A percentile compares a stretch with the other conserved stretches of the same genome.
phyloP scores from a whole-genome alignment of 2,797 vertebrate species.

The Clangula hyemalis region DNA sequence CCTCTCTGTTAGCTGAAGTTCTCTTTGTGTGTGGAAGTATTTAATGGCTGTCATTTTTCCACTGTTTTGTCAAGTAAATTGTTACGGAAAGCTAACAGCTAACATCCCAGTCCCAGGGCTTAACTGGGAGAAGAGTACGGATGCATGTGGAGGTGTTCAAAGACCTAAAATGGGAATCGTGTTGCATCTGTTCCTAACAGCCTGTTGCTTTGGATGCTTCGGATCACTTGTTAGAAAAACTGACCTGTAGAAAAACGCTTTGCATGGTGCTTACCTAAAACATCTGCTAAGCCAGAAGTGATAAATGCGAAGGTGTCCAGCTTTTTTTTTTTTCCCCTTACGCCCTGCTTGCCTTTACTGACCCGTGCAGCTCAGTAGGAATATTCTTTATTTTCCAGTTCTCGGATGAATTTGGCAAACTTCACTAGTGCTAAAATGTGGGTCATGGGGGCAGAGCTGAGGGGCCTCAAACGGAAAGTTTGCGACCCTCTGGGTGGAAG shows the following conservation, averaged over 20 bases:
- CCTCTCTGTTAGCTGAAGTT: background rate
- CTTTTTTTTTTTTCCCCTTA: background rate
- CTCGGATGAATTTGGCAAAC: background rate
- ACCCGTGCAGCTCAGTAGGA: background rate
- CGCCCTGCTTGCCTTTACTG: background rate
- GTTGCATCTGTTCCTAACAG: background rate
- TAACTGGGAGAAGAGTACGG: background rate
- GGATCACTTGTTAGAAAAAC: background rate
- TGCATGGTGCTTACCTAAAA: constrained; percentile 46
- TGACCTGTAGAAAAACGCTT: background rate
- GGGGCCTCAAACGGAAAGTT: background rate
- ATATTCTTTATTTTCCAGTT: constrained; percentile 30
- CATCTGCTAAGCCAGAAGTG: background rate
- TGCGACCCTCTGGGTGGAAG: background rate
- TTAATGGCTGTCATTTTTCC: background rate
- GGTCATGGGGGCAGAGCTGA: constrained; percentile 22
- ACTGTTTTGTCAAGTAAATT: background rate
- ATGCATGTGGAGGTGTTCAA: background rate
- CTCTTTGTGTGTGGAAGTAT: background rate
- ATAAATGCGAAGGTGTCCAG: background rate
- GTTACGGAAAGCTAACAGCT: background rate
- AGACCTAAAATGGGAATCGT: background rate
- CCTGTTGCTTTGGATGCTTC: constrained; percentile 28
- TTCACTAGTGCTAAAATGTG: background rate
- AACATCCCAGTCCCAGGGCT: background rate